Base-by-base conservation (phyloP, 2,888 invertebrate species). In the Himalopsyche kuldschensis region DNA sequence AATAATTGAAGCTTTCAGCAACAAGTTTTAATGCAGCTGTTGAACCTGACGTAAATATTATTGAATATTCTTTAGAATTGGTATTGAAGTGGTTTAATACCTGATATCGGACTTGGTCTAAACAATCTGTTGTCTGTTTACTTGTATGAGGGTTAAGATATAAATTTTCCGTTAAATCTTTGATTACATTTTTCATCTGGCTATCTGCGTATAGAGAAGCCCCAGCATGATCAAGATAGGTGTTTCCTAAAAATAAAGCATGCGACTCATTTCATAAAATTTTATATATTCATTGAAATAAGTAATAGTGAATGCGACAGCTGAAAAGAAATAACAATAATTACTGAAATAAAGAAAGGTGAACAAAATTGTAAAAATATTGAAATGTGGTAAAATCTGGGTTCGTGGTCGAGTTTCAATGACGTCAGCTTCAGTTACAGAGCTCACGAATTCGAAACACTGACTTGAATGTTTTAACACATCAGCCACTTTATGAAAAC, bases 21-120 rank as follows among this genome's bases (percentile, higher is more conserved):
- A 98, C 91, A 77, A 96, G 88, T 92, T 97, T 98, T 80, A 99
- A 89, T 0, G 97, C 94, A 27, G 94, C 95, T 30, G 99, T 98
- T n/a, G 98, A 95, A 55, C 98, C 97, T 0, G 96, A 94, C n/a
- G 98, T 99, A 88, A 99, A 99, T 86, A 99, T 94, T 0, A 99
- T 94, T 84, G 94, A 93, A 89, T 99, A 99, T 78, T 96, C 95
- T 10, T 96, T 94, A 0, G 94, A 90, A 86, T 93, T 93, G 6
- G 97, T 96, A 87, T 97, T 95, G 88, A 99, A 98, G 89, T 96
- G 95, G 84, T 94, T 92, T n/a, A 99, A 91, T 86, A 98, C 92
- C 88, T 96, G 96, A 89, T 92, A 94, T 90, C 98, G 93, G 80
- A 96, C 94, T 90, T 96, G 95, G 88, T 98, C 98, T 75, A 98